These are phyloP conservation scores for Stomatorhinus walkeri DNA, from an alignment of 2,797 vertebrate genomes.

Conservation along the genomic window DNA sequence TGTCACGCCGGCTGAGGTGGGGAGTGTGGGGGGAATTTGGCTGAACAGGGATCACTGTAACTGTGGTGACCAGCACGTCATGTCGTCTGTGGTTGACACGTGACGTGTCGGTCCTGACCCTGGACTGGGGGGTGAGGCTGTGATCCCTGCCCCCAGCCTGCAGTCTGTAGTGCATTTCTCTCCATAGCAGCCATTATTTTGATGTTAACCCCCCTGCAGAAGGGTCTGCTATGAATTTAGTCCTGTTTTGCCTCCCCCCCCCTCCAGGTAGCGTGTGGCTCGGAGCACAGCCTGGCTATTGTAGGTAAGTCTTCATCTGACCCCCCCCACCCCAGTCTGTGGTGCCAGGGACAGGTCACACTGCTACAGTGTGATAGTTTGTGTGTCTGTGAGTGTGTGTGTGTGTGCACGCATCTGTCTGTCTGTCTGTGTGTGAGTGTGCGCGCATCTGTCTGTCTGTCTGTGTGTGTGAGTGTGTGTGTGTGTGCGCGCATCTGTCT, in stretches of 20 bases:
- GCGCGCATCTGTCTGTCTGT: neutral
- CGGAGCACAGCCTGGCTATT: slow-evolving; percentile 67
- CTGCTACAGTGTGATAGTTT: neutral
- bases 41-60: neutral
- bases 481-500: neutral
- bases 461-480: neutral
- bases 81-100: neutral
- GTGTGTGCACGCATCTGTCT: neutral
- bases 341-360: neutral
- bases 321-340: neutral
- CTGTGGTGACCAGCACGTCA: neutral
- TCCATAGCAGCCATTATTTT: neutral
- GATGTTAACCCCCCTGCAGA: neutral
- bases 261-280: slow-evolving; percentile 61
- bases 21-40: neutral
- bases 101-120: neutral
- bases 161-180: neutral
- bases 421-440: neutral
- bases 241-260: neutral
- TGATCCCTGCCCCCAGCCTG: neutral
- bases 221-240: neutral
- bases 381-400: neutral
- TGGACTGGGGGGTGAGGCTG: neutral
- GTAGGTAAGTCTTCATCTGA: slow-evolving; percentile 56
- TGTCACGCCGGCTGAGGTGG: neutral